Conservation (phyloP, 2,888 invertebrate genomes). For the Conistra vaccinii region DNA sequence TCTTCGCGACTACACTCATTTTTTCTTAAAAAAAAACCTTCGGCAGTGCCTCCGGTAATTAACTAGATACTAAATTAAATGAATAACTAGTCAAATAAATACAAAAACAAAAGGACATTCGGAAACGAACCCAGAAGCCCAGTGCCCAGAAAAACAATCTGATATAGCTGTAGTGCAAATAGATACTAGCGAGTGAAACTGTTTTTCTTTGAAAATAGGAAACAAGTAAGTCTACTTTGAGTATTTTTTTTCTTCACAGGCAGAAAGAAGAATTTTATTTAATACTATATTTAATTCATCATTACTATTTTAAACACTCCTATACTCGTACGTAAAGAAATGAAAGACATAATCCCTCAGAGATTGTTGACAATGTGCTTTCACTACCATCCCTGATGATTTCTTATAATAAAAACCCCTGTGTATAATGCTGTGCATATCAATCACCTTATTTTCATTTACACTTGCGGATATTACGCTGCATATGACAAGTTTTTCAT, state of each 20-base stretch:
- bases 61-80: no score
- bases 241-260: not conserved
- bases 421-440: conserved; percentile 23
- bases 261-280: not conserved
- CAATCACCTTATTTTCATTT: conserved; percentile 39
- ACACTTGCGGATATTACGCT: conserved; percentile 37
- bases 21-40: no score
- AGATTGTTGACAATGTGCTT: conserved; percentile 20
- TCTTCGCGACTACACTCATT: no score
- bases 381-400: conserved; percentile 45
- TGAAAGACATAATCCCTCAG: conserved; percentile 30
- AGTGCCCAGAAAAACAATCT: not conserved
- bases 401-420: conserved; percentile 19
- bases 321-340: not conserved
- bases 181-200: no score
- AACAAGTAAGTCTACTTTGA: not conserved
- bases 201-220: not conserved
- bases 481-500: conserved; percentile 12
- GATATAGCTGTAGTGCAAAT: not conserved
- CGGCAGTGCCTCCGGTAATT: no score
- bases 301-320: not conserved
- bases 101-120: not conserved
- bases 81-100: not conserved
- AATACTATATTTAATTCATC: not conserved
- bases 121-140: no score